Evolutionary conservation across 2,113 vertebrate species (phyloP), one percentile per base, ranked within the genome.

Genomic region (Myrmecobius fasciatus): DNA sequence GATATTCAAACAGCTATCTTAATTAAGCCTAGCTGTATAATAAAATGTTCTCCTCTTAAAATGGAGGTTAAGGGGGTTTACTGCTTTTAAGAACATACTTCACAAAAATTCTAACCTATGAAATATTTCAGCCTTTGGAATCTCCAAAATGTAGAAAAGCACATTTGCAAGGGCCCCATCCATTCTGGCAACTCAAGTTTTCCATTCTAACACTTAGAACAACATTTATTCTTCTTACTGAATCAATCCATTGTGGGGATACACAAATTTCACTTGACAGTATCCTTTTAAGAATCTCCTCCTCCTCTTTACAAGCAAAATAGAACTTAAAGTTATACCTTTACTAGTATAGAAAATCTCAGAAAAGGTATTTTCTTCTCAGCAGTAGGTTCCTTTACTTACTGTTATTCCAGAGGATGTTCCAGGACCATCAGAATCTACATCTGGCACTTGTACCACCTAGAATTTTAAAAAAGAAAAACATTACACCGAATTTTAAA

Each of bases 401-500:
- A 99, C 99, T 96, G 97, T 98, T 97, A 99, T 99, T 97, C 99
- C 99, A 96, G 99, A 98, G 54, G 99, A 99, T 46, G 99, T 99
- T 95, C 99, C 99, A 26, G 99, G 99, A 93, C 98, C 99, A 2
- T 99, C 99, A 12, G 99, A 99, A 98, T 99, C 99, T 56, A 99
- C 98, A 22, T 99, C 99, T 47, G 97, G 95, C 56, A 99, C 98
- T 92, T 99, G 99, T 95, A 98, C 98, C 97, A 98, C 98, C 99
- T 99, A 98, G 97, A 98, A 97, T 97, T 91, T 88, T 94, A 96
- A 22, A 96, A 31, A 60, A 93, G 7, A 95, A 93, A 94, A 67
- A 36, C 31, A 46, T 95, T 91, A 94, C 0, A 94, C 31, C 53
- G 0, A 89, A 52, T 90, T 25, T 93, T 92, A 90, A 0, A 94